Base-by-base conservation (phyloP, 2,113 vertebrate species). In the Austrofundulus limnaeus region DNA sequence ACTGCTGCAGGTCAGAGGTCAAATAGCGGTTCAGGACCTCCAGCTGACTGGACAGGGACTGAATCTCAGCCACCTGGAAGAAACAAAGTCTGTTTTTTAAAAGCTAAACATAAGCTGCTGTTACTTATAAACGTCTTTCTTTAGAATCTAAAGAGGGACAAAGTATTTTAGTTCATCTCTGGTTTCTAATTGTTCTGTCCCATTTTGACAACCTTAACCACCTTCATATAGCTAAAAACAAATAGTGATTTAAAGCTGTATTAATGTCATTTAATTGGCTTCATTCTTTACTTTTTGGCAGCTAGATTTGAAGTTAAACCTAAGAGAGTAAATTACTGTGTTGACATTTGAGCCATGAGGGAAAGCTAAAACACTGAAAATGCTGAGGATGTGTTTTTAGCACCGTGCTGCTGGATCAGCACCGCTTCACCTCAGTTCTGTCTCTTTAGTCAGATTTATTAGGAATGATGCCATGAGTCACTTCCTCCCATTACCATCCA, bases 1-100 rank as follows among this genome's bases (percentile, higher is more conserved):
- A 92, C 71, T 83, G 68, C 64, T 66, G 15, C 16, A 85, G 52
- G 2, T 77, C 59, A 0, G 54, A 28, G 1, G 6, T 69, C 24
- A 86, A 11, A 5, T 78, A 61, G 1, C 16, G 41, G 70, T 89
- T 90, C 11, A 85, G 55, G 17, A 75, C 85, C 45, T 85, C 84
- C 64, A 93, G 79, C 23, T 15, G 17, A 39, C 69, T 90, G 77
- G 92, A 95, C 6, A 59, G 37, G 7, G 20, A 48, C 55, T 91
- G 88, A 61, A 86, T 87, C 14, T 77, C 24, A 2, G 85, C 57
- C 48, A 93, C 79, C 89, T 91, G 67, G 15, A 55, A 66, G 41
- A 66, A 37, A 13, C 49, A 41, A 56, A 48, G 48, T 11, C 3
- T 15, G 21, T 16, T 41, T 56, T 31, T 56, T 15, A 41, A 50